phyloP scores from a whole-genome alignment of 64 coral and sea anemone species.

The Dendrophyllia cribrosa region DNA sequence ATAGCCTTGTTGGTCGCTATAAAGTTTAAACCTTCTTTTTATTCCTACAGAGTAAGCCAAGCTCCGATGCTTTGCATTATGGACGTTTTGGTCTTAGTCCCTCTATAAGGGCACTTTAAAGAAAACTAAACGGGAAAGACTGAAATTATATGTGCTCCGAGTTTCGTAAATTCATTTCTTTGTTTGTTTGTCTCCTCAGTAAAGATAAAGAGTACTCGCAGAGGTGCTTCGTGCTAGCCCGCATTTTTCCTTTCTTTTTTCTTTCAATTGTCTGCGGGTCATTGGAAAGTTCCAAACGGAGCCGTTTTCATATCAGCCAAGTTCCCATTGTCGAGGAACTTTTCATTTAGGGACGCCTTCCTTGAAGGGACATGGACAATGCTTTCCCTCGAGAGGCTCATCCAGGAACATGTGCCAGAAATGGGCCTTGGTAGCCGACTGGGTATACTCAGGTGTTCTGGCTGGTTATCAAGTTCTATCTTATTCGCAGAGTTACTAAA shows the following conservation, averaged over 20 bases:
- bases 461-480: not conserved
- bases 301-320: not conserved
- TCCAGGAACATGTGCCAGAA: constrained; percentile 13
- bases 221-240: too few species aligned
- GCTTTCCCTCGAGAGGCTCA: not conserved
- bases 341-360: not conserved
- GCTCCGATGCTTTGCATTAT: too few species aligned
- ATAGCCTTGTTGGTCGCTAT: too few species aligned
- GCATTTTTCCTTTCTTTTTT: not conserved
- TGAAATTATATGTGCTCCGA: too few species aligned
- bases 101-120: too few species aligned
- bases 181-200: too few species aligned
- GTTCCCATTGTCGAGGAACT: not conserved
- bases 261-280: not conserved
- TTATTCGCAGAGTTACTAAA: not conserved
- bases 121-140: too few species aligned
- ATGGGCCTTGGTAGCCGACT: not conserved
- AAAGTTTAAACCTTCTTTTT: too few species aligned
- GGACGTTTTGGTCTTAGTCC: too few species aligned
- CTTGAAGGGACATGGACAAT: not conserved
- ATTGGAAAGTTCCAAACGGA: not conserved
- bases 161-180: too few species aligned
- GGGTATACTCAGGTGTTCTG: not conserved
- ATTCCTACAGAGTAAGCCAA: too few species aligned
- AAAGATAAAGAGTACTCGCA: too few species aligned